Percentiles rank a stretch among this genome's conserved stretches.
These are phyloP conservation scores for Megatriorchis doriae DNA, from an alignment of 2,113 vertebrate genomes.

Conservation along the genomic window DNA sequence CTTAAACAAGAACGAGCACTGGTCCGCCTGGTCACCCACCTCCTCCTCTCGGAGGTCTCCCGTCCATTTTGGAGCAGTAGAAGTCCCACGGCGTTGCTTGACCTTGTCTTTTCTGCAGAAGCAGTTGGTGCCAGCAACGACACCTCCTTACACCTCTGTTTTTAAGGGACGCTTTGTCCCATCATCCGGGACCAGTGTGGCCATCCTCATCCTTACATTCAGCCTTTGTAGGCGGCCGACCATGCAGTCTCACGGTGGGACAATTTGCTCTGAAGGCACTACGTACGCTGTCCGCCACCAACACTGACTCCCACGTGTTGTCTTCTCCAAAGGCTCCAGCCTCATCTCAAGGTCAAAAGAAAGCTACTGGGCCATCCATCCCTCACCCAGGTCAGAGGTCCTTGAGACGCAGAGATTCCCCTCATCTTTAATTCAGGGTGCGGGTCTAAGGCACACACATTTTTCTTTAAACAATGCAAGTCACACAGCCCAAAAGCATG, in stretches of 20 bases:
- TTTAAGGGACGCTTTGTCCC: neutral
- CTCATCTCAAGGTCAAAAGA: neutral
- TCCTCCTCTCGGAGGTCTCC: neutral
- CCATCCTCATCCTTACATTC: neutral
- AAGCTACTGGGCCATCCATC: neutral
- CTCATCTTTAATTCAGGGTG: neutral
- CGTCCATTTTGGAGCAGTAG: neutral
- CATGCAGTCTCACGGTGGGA: neutral
- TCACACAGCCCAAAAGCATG: neutral
- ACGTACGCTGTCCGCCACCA: neutral
- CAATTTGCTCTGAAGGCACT: neutral
- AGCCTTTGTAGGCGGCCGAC: neutral
- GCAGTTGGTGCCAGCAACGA: neutral
- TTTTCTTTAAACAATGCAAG: neutral
- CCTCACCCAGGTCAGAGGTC: neutral
- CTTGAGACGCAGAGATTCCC: neutral
- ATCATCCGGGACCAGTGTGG: neutral
- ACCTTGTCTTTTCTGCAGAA: neutral
- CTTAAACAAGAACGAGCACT: neutral
- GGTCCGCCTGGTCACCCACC: no score
- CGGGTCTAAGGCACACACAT: neutral
- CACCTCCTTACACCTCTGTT: neutral
- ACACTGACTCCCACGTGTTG: neutral
- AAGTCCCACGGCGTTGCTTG: neutral
- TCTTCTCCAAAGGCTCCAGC: neutral